Conservation (phyloP, 2,888 invertebrate species). For the Tachina fera region DNA sequence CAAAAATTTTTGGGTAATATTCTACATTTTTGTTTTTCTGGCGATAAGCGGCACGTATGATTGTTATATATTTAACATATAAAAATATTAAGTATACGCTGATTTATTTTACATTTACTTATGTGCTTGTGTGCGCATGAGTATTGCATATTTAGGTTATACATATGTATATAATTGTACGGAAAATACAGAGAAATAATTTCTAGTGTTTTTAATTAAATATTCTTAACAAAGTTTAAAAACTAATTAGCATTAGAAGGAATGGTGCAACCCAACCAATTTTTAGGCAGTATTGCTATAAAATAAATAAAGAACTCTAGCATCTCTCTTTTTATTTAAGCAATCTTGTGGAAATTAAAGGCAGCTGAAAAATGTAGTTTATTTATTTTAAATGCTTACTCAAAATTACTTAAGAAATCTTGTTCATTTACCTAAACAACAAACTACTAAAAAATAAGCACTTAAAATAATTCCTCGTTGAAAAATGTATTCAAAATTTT, state of each 20-base stretch:
- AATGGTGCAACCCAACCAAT: neutral
- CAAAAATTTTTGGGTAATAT: too few relatives aligned
- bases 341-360: constrained; percentile 18
- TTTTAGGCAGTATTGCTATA: neutral
- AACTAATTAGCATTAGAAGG: too few relatives aligned
- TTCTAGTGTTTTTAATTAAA: too few relatives aligned
- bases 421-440: neutral
- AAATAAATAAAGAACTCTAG: too few relatives aligned
- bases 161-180: too few relatives aligned
- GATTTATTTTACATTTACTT: too few relatives aligned
- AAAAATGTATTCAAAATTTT: constrained; percentile 28
- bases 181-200: too few relatives aligned
- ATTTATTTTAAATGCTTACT: constrained; percentile 49
- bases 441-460: constrained; percentile 17
- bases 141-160: neutral
- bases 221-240: too few relatives aligned
- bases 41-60: too few relatives aligned
- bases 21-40: too few relatives aligned
- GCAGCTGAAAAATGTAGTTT: constrained; percentile 33
- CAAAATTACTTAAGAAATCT: constrained; percentile 61
- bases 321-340: constrained; percentile 15
- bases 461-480: constrained; percentile 44
- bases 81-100: too few relatives aligned
- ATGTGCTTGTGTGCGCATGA: neutral
- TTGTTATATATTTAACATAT: too few relatives aligned